These are phyloP conservation scores for Chamaea fasciata DNA, from an alignment of 2,113 vertebrate species.

Conservation along the genomic window DNA sequence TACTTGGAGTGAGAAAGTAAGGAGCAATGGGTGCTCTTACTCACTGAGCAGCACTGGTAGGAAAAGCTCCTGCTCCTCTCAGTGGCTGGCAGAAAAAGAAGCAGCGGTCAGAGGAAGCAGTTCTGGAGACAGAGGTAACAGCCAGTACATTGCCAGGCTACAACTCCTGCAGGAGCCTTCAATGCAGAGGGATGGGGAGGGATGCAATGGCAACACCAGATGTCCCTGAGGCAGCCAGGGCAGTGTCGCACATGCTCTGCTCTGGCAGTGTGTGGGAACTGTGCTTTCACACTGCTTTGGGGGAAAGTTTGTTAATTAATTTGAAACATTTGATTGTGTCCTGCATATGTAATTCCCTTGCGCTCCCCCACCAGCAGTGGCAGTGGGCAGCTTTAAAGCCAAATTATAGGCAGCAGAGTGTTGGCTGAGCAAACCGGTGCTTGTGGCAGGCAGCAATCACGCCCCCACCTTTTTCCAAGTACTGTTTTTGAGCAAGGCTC, in stretches of 20 bases:
- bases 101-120: not conserved
- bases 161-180: not conserved
- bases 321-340: not conserved
- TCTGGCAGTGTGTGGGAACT: not conserved
- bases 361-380: accelerated
- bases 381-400: not conserved
- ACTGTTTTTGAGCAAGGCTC: not conserved
- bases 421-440: not conserved
- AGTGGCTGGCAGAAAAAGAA: not conserved
- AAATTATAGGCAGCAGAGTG: accelerated
- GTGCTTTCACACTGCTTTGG: not conserved
- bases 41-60: not conserved
- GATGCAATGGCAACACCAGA: accelerated
- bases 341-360: not conserved
- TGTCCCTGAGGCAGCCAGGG: not conserved
- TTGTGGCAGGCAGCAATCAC: no score
- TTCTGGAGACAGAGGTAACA: not conserved
- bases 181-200: not conserved
- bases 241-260: accelerated
- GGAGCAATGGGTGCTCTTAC: not conserved
- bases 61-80: not conserved
- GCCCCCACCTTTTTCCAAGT: not conserved
- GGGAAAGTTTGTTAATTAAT: not conserved
- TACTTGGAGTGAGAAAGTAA: not conserved
- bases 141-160: accelerated